Conservation (phyloP, 2,888 invertebrate genomes). For the Noctua fimbriata region DNA sequence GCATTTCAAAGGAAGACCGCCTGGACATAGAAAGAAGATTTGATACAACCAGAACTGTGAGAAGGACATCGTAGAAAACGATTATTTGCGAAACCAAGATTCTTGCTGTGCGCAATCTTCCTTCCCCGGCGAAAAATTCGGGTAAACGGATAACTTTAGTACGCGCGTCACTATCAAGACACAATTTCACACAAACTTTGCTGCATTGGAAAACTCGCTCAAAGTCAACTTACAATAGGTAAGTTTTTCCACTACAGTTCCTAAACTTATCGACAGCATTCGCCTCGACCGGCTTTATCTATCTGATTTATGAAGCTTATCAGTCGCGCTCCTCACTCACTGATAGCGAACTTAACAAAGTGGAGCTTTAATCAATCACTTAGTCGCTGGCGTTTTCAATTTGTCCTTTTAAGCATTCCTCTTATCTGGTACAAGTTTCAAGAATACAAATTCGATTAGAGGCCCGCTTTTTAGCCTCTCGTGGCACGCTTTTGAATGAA, state of each 20-base stretch:
- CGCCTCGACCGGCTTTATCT: constrained; percentile 77
- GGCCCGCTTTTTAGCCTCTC: constrained; percentile 48
- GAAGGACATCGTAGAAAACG: too few relatives aligned
- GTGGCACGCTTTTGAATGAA: constrained; percentile 57
- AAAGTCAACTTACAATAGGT: constrained; percentile 22
- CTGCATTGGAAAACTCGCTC: constrained; percentile 16
- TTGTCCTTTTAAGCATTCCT: constrained; percentile 75
- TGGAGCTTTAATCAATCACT: constrained; percentile 84
- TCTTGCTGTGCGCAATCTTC: background rate
- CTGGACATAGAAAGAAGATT: too few relatives aligned
- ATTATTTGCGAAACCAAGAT: too few relatives aligned
- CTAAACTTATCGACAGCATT: constrained; percentile 62
- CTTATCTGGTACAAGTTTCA: constrained; percentile 67
- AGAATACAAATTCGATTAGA: constrained; percentile 69
- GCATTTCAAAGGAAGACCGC: too few relatives aligned
- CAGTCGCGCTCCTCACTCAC: constrained; percentile 74
- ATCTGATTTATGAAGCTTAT: constrained; percentile 85
- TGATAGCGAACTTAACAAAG: constrained; percentile 81
- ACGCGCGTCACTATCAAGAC: constrained; percentile 12
- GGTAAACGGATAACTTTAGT: constrained; percentile 7
- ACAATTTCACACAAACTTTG: constrained; percentile 9
- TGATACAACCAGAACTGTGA: too few relatives aligned
- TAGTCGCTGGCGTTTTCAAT: constrained; percentile 78
- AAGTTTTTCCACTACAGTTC: constrained; percentile 50
- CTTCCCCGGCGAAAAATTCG: background rate